Percentiles rank a stretch among this genome's conserved stretches.
Evolutionary conservation across 2,113 vertebrate genomes (phyloP).

Genomic region (Eleginops maclovinus): DNA sequence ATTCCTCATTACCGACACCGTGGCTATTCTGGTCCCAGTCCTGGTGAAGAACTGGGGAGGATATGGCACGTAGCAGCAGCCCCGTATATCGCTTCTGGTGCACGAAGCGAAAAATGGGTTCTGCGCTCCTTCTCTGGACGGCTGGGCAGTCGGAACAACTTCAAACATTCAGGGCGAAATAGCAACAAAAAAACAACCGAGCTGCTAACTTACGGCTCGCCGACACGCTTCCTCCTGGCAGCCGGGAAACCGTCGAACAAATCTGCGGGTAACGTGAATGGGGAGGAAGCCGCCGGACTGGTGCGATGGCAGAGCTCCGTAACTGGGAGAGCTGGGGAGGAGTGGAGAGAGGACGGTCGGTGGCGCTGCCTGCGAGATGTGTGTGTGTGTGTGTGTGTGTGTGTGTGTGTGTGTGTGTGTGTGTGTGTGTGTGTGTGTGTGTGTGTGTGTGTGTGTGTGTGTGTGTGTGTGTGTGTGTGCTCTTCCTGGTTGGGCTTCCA

Average conservation of each 20-base stretch:
- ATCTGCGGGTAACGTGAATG: slow-evolving; percentile 19
- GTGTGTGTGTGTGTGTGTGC: slow-evolving; percentile 22
- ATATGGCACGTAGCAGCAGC: slow-evolving; percentile 63
- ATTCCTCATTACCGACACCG: slow-evolving; percentile 56
- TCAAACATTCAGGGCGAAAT: slow-evolving; percentile 60
- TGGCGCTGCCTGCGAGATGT: slow-evolving; percentile 68
- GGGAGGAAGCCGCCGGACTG: slow-evolving; percentile 56
- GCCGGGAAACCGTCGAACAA: slow-evolving; percentile 64
- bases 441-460: slow-evolving; percentile 8
- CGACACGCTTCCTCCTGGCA: slow-evolving; percentile 65
- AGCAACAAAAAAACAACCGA: slow-evolving; percentile 8
- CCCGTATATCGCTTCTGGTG: slow-evolving; percentile 65
- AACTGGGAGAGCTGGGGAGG: slow-evolving; percentile 75
- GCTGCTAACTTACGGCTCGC: slow-evolving; percentile 71
- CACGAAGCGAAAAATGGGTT: slow-evolving; percentile 71
- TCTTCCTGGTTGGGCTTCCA: slow-evolving; percentile 81
- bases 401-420: slow-evolving; percentile 24
- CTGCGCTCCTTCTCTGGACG: slow-evolving; percentile 60
- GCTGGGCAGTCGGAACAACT: slow-evolving; percentile 69
- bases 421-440: slow-evolving; percentile 39
- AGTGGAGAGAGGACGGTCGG: slow-evolving; percentile 74
- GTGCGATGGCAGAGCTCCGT: slow-evolving; percentile 77
- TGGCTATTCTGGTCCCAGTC: slow-evolving; percentile 42
- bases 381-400: slow-evolving; percentile 20
- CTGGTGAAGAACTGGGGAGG: slow-evolving; percentile 27